Percentiles rank a stretch among this genome's conserved stretches.
Evolutionary conservation across 1,140 invertebrate genomes (phyloP).

Genomic region (Procambarus clarkii): DNA sequence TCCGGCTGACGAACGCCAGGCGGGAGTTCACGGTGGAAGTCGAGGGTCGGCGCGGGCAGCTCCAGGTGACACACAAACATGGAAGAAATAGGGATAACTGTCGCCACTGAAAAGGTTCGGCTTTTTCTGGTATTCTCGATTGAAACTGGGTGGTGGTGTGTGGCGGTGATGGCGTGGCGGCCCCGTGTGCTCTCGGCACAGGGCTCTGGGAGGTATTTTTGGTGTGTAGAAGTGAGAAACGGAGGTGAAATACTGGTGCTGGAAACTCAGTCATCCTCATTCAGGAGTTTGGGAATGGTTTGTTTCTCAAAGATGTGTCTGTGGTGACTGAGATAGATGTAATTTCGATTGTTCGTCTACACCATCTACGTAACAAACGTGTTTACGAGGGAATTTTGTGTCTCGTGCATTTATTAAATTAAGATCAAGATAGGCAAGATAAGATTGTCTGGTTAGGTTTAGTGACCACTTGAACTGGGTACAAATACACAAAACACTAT

Average conservation of each 20-base stretch:
- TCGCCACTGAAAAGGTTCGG: constrained; percentile 24
- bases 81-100: constrained; percentile 44
- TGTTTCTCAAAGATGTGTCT: no score
- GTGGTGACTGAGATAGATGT: no score
- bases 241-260: neutral
- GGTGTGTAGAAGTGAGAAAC: neutral
- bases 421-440: no score
- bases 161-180: neutral
- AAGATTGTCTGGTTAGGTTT: no score
- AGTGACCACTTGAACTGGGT: no score
- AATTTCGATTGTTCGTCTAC: no score
- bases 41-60: neutral
- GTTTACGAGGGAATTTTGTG: no score
- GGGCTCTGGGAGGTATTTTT: neutral
- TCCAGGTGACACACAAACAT: neutral
- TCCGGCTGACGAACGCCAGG: neutral
- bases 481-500: no score
- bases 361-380: no score
- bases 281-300: no score
- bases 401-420: no score
- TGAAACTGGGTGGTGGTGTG: neutral
- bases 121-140: neutral
- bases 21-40: constrained; percentile 11
- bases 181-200: no score
- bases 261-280: neutral